Evolutionary conservation across 1,140 invertebrate species (phyloP).

Genomic region (Acromyrmex echinatior): DNA sequence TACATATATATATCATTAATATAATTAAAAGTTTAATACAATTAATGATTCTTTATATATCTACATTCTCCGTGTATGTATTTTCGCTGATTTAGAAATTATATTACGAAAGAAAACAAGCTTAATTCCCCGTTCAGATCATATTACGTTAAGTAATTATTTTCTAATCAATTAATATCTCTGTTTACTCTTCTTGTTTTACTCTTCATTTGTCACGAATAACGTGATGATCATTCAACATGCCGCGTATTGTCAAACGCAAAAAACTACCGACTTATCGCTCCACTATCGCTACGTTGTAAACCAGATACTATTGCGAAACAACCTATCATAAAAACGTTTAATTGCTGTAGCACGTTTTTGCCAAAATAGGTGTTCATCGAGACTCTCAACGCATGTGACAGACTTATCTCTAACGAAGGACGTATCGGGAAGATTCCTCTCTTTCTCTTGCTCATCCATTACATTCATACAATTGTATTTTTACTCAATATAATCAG

Average conservation of each 20-base stretch:
- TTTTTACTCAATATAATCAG: neutral
- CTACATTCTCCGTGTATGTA: too few species aligned
- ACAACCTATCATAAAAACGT: constrained; percentile 12
- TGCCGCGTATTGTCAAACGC: constrained; percentile 6
- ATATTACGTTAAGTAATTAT: neutral
- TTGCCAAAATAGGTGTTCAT: constrained; percentile 47
- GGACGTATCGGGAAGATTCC: neutral
- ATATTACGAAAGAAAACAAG: neutral
- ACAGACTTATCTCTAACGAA: neutral
- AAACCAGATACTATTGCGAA: constrained; percentile 28
- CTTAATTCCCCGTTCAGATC: neutral
- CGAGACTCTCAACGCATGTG: neutral
- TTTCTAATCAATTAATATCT: constrained; percentile 13
- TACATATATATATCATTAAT: neutral
- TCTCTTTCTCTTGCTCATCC: constrained; percentile 23
- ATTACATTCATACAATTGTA: neutral
- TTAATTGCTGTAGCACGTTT: constrained; percentile 29
- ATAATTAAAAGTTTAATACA: neutral
- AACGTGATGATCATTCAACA: neutral
- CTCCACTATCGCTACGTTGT: neutral
- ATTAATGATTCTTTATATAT: neutral
- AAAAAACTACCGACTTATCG: neutral
- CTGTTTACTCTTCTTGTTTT: neutral
- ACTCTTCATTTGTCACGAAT: constrained; percentile 18
- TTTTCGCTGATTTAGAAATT: neutral